A percentile compares a stretch with the other conserved stretches of the same genome.
Conservation (phyloP, 2,113 vertebrate species). For the Chaetodon trifascialis region DNA sequence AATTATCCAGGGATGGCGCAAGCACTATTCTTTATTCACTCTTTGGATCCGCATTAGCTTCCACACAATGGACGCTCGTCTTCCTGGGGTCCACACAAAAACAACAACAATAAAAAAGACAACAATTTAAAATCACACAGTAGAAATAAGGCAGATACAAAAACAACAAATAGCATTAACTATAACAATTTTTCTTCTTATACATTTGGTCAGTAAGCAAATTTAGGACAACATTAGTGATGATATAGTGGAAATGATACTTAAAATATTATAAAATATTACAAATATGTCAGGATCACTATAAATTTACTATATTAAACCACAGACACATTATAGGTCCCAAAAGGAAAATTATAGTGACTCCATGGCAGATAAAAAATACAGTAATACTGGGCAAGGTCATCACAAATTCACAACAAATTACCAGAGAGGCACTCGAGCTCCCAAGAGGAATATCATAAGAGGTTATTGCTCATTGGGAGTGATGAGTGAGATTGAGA, state of each 20-base stretch:
- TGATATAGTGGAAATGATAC: neutral
- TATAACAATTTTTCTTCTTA: neutral
- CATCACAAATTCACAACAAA: slow-evolving; percentile 24
- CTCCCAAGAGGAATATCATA: slow-evolving; percentile 19
- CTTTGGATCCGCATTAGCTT: neutral
- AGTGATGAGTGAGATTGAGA: neutral
- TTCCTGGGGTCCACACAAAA: too few relatives aligned
- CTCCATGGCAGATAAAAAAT: neutral
- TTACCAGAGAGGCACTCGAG: neutral
- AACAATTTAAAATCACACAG: too few relatives aligned
- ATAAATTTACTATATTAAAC: slow-evolving; percentile 14
- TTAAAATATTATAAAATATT: neutral
- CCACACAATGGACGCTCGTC: too few relatives aligned
- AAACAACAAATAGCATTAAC: too few relatives aligned
- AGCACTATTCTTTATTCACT: neutral
- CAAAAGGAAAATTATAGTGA: slow-evolving; percentile 5
- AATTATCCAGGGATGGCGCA: neutral
- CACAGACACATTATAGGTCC: slow-evolving; percentile 4
- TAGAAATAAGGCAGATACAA: too few relatives aligned
- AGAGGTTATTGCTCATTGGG: slow-evolving; percentile 4
- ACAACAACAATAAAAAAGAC: too few relatives aligned
- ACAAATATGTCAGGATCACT: slow-evolving; percentile 1
- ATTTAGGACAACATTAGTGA: neutral
- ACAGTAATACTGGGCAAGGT: slow-evolving; percentile 3
- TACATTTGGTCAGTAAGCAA: neutral